Conservation (phyloP, 35 echinoderm and acorn worm genomes). For the Ophioderma brevispina region DNA sequence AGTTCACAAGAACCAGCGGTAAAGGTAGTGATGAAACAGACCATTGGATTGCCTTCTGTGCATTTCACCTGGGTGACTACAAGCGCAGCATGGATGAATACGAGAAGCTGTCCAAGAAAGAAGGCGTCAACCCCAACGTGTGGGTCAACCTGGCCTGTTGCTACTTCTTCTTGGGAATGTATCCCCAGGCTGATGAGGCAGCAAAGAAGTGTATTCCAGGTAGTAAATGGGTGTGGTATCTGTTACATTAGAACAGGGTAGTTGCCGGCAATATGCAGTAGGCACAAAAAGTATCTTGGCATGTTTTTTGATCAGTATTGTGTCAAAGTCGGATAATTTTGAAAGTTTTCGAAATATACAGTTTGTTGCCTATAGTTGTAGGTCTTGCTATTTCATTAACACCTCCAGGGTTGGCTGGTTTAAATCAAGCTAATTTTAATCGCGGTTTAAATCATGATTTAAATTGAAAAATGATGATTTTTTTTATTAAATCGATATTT, state of each 20-base stretch:
- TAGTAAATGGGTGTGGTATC: background rate
- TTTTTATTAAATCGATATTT: no score
- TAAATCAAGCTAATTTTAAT: no score
- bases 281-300: no score
- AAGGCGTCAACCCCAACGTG: constrained; percentile 75
- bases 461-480: no score
- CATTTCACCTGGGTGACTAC: constrained; percentile 92
- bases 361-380: background rate
- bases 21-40: constrained; percentile 93
- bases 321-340: no score
- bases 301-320: no score
- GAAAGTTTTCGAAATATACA: no score
- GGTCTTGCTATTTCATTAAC: background rate
- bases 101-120: constrained; percentile 77
- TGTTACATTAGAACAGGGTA: no score
- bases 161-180: constrained; percentile 99
- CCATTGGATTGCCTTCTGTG: constrained; percentile 88
- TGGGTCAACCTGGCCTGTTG: constrained; percentile 94
- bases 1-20: constrained; percentile 93
- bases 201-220: constrained; percentile 69
- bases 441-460: no score
- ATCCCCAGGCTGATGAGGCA: constrained; percentile 77
- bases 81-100: constrained; percentile 92
- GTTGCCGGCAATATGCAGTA: no score
- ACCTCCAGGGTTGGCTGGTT: no score